Evolutionary conservation across 2,113 vertebrate species (phyloP), one percentile per base, ranked within the genome.

Genomic region (Neofelis nebulosa): DNA sequence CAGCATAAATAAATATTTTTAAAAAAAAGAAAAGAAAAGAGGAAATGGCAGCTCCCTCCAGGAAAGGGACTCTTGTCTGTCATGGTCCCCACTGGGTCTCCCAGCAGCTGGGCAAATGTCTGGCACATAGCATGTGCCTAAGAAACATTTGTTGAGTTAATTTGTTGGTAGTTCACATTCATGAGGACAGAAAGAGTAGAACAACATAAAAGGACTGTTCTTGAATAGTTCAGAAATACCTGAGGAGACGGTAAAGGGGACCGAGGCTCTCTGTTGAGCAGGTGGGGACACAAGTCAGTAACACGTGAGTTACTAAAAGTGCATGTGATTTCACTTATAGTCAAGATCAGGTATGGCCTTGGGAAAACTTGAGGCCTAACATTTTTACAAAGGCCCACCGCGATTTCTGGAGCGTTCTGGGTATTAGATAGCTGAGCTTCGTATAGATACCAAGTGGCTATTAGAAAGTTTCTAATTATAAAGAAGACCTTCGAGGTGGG

Each of bases 361-460:
- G 29, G 11, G 38, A 23, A 89, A 87, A 71, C 29, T 33, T 96
- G 21, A 74, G 48, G 71, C 66, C 12, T 74, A 95, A 50, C 2
- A 63, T 45, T 91, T 93, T 93, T 91, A 83, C 48, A 78, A 91
- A 79, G 7, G 6, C 73, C 69, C 41, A 48, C 18, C 71, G 80
- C 81, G 27, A 69, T 61, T 96, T 94, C 76, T 83, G 50, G 25
- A 83, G 27, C 31, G 8, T 83, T 69, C n/a, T 91, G 27, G 27
- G 33, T 81, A 86, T 95, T 96, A 66, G 23, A 48, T 45, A 78
- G 31, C 61, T 95, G 94, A 73, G 45, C 55, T 84, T 89, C 41
- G 50, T 57, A 63, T 71, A 91, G 36, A 65, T 11, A 50, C 18
- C 63, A 84, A 79, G 36, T 79, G 33, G 7, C 9, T 50, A 21